phyloP scores from a whole-genome alignment of 2,888 invertebrate species.

The Noctua fimbriata region DNA sequence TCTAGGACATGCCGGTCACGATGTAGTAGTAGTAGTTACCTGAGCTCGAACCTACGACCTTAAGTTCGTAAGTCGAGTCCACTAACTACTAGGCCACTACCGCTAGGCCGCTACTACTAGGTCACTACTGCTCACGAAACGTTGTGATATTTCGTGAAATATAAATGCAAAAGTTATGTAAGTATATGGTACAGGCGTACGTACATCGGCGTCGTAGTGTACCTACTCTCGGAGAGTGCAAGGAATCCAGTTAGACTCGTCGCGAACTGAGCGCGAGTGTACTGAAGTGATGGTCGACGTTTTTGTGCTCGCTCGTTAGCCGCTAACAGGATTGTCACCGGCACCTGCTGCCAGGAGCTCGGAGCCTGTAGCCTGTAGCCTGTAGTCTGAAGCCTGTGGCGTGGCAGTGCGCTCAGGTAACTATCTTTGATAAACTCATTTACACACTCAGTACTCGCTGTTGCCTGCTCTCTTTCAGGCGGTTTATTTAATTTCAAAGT shows the following conservation, averaged over 20 bases:
- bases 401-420: background rate
- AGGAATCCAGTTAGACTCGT: conserved; percentile 23
- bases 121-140: background rate
- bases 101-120: background rate
- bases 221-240: background rate
- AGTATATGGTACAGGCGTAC: background rate
- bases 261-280: background rate
- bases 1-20: background rate
- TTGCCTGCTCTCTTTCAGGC: background rate
- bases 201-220: background rate
- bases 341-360: background rate
- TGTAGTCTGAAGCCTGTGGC: background rate
- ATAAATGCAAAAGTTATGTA: background rate
- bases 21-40: background rate
- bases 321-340: conserved; percentile 32
- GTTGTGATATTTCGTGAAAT: background rate
- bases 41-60: background rate
- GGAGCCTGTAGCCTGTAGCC: background rate
- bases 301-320: conserved; percentile 35
- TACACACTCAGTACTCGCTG: background rate
- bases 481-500: too few species aligned
- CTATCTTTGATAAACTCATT: conserved; percentile 27
- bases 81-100: background rate
- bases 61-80: background rate
- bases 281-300: conserved; percentile 3